phyloP scores from a whole-genome alignment of 1,140 invertebrate species.

The Cydia fagiglandana region DNA sequence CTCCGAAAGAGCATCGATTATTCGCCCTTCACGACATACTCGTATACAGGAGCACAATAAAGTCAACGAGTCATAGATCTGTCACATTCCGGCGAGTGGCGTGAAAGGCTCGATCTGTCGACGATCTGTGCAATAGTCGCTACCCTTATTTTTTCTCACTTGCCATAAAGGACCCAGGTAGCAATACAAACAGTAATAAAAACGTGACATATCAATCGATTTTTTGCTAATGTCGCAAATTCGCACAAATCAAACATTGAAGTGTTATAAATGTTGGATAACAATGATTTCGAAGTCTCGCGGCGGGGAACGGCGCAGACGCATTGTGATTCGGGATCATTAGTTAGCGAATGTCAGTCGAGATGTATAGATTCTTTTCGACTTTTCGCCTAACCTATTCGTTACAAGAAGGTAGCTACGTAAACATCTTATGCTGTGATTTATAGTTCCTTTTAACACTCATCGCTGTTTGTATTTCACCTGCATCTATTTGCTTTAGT shows the following conservation, averaged over 20 bases:
- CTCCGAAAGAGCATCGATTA: slow-evolving; percentile 56
- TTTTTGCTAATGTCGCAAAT: slow-evolving; percentile 69
- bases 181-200: slow-evolving; percentile 74
- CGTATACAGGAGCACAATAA: slow-evolving; percentile 53
- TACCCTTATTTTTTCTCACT: slow-evolving; percentile 57
- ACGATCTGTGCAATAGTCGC: slow-evolving; percentile 46
- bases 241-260: slow-evolving; percentile 78
- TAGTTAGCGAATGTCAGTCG: slow-evolving; percentile 70
- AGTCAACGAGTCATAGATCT: slow-evolving; percentile 61
- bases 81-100: slow-evolving; percentile 53
- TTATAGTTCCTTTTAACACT: slow-evolving; percentile 52
- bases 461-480: slow-evolving; percentile 57
- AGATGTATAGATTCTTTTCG: slow-evolving; percentile 54
- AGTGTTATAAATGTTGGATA: slow-evolving; percentile 72
- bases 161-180: slow-evolving; percentile 69
- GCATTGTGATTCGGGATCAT: slow-evolving; percentile 67
- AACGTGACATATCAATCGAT: slow-evolving; percentile 75
- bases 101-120: slow-evolving; percentile 51
- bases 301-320: slow-evolving; percentile 56
- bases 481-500: slow-evolving; percentile 43
- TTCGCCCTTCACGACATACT: slow-evolving; percentile 50
- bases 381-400: slow-evolving; percentile 52
- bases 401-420: slow-evolving; percentile 65
- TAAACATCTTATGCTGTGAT: slow-evolving; percentile 67
- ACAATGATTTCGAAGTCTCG: slow-evolving; percentile 65